Evolutionary conservation across 2,797 vertebrate genomes (phyloP), one percentile per base, ranked within the genome.

Genomic region (Aeoliscus strigatus): DNA sequence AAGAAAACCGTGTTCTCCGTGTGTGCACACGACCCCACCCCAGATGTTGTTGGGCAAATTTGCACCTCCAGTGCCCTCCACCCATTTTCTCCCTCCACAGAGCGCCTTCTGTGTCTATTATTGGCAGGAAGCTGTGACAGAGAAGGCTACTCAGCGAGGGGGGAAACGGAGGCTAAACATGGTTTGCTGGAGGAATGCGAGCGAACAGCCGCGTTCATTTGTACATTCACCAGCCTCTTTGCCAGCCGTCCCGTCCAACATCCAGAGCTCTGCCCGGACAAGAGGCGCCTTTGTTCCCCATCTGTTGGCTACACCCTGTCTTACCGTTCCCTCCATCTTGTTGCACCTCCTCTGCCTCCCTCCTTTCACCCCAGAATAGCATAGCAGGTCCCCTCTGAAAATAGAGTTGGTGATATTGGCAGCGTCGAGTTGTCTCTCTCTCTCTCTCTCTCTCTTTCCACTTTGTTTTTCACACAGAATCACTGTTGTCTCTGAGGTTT

Each of bases 231-330:
- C 67, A 50, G 60, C 62, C 37, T 3, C 54, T 56, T 45, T 60
- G 73, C 78, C 74, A 77, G 72, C 66, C 73, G 66, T 67, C 60
- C 73, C 66, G 57, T 65, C 48, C 43, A 42, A 73, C 75, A 71
- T 83, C 83, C 80, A 47, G 59, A 75, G 79, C 53, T 54, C 56
- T 81, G 82, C 77, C 55, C 79, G 78, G 83, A 94, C 89, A 93
- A 94, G 87, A 76, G 75, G 58, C 35, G 77, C 80, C 89, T 93
- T 94, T 96, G 91, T 94, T 82, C 29, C 75, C 70, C 68, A 67
- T 82, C 62, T 73, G 66, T 70, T 32, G 73, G 70, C 71, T 75
- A 68, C 75, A 77, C 74, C 73, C 79, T 80, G 67, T 54, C 67
- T 76, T 73, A 71, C 72, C 70, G 74, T 71, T 64, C 76, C 69